These are phyloP conservation scores for Priocnemis perturbator DNA, from an alignment of 2,888 invertebrate species.

Conservation along the genomic window DNA sequence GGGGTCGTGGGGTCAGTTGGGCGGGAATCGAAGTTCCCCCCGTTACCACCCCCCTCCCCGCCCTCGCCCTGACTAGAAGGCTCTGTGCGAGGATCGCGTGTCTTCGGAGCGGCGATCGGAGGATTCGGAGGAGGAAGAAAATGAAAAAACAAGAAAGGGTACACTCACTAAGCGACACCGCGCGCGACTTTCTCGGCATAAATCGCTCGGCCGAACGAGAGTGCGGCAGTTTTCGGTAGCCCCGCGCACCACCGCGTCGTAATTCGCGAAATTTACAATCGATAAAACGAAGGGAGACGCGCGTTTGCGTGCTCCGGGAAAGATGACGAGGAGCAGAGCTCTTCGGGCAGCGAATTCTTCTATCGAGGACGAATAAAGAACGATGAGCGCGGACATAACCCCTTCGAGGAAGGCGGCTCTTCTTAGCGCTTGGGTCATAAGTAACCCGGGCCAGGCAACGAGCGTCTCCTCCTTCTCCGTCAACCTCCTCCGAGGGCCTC, in stretches of 20 bases:
- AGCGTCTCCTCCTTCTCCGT: constrained; percentile 14
- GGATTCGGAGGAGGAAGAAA: constrained; percentile 18
- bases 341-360: not conserved
- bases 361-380: constrained; percentile 21
- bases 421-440: constrained; percentile 60
- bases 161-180: constrained; percentile 16
- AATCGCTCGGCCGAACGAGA: not conserved
- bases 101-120: not conserved
- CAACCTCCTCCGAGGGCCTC: constrained; percentile 11
- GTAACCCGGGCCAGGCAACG: constrained; percentile 53
- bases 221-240: constrained; percentile 28
- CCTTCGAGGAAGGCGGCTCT: constrained; percentile 42
- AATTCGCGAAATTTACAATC: constrained; percentile 52
- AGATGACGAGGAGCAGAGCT: not conserved
- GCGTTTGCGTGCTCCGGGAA: constrained; percentile 8
- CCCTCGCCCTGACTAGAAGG: not conserved
- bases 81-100: not conserved
- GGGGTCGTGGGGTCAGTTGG: constrained; percentile 60
- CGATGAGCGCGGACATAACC: constrained; percentile 22
- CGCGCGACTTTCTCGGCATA: constrained; percentile 10
- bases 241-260: constrained; percentile 35
- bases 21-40: constrained; percentile 52
- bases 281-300: constrained; percentile 39
- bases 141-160: constrained; percentile 15
- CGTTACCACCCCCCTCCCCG: not conserved